These are phyloP conservation scores for Brachystomella parvula DNA, from an alignment of 1,140 invertebrate species.

Conservation along the genomic window DNA sequence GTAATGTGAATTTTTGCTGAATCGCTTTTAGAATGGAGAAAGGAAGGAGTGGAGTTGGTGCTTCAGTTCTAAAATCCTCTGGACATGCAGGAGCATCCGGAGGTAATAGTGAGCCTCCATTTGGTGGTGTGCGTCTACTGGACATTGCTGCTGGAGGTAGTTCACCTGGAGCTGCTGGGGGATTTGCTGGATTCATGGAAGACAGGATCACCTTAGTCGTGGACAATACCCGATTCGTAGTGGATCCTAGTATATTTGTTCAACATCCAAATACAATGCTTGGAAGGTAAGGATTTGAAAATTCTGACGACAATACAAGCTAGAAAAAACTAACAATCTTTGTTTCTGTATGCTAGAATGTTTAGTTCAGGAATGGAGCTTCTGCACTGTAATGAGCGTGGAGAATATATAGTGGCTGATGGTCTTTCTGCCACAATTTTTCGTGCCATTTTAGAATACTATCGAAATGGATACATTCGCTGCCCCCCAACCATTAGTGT, in stretches of 20 bases:
- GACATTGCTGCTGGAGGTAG: constrained; percentile 41
- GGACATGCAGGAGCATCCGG: constrained; percentile 8
- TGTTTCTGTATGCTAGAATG: constrained; percentile 59
- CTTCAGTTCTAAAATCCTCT: constrained; percentile 22
- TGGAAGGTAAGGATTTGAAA: constrained; percentile 52
- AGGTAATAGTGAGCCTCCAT: neutral
- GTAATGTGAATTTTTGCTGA: no score
- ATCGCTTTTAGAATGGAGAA: constrained; percentile 35
- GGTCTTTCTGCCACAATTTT: constrained; percentile 94
- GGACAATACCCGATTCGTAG: constrained; percentile 83
- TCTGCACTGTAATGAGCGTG: constrained; percentile 85
- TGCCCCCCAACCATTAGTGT: constrained; percentile 78
- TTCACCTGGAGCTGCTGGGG: constrained; percentile 40
- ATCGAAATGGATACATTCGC: constrained; percentile 77
- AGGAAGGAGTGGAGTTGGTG: constrained; percentile 18
- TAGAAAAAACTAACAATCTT: neutral
- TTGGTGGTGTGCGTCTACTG: constrained; percentile 19
- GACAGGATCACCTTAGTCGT: constrained; percentile 83
- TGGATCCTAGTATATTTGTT: constrained; percentile 83
- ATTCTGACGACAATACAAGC: neutral
- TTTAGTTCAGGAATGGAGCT: constrained; percentile 90
- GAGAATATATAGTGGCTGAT: constrained; percentile 97
- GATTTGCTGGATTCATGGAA: constrained; percentile 46
- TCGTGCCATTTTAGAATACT: constrained; percentile 91
- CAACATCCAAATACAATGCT: constrained; percentile 88